Evolutionary conservation across 2,113 vertebrate species (phyloP).

Genomic region (Crotalus tigris): DNA sequence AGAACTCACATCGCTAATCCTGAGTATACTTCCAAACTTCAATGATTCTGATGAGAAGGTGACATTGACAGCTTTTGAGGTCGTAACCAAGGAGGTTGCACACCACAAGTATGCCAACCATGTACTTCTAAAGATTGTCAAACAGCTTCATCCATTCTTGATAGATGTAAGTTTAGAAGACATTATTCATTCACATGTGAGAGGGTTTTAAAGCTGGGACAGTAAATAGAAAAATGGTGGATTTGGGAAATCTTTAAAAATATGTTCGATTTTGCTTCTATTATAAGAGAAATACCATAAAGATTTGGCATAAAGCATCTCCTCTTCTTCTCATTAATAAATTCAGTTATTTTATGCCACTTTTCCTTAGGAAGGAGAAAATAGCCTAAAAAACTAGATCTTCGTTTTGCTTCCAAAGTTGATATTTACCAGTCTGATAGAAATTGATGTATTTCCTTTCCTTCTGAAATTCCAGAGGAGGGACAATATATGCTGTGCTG

Average conservation of each 20-base stretch:
- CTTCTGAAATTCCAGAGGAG: conserved; percentile 21
- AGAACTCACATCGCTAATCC: conserved; percentile 33
- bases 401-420: background rate
- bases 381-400: background rate
- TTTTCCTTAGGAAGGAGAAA: background rate
- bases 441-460: background rate
- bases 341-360: background rate
- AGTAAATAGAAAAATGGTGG: background rate
- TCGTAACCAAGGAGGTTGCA: background rate
- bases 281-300: background rate
- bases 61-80: conserved; percentile 30
- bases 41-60: conserved; percentile 43
- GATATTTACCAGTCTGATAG: background rate
- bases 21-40: conserved; percentile 28
- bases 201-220: background rate
- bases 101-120: conserved; percentile 12
- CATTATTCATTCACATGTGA: background rate
- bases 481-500: conserved; percentile 16
- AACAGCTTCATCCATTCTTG: conserved; percentile 20
- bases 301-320: background rate
- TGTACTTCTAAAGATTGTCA: conserved; percentile 36
- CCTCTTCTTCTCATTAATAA: background rate
- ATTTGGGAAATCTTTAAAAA: background rate
- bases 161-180: conserved; percentile 14
- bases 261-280: background rate